Base-by-base conservation (phyloP, 2,797 vertebrate species). In the Rhabdomys pumilio region DNA sequence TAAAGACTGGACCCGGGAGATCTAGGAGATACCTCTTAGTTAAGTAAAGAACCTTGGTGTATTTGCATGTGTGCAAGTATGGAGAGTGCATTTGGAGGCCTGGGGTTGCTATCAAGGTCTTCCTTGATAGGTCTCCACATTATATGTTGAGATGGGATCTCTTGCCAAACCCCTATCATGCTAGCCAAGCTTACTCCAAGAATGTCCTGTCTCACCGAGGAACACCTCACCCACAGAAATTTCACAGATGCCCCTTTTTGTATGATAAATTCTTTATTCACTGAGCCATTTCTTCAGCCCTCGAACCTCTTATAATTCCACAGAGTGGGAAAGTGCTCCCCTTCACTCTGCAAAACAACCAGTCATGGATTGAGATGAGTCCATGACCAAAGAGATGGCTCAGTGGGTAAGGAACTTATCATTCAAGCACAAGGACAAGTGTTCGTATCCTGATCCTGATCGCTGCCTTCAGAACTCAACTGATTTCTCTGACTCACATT, bases 11-110 rank as follows among this genome's bases (percentile, higher is more conserved):
- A 59, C 3, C 41, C 55, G 7, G 17, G 55, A 96, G 12, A 76
- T 84, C 3, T n/a, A 29, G 15, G 47, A 79, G 34, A 24, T 75
- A 9, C 20, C 38, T 47, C 34, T 24, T 38, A n/a, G n/a, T 31
- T 61, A 91, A 89, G 81, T 53, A 83, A 83, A 90, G 26, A 90
- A 86, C 20, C 50, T 76, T 47, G 44, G 44, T 47, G 24, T 76
- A 26, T 47, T 73, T 73, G 53, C n/a, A 41, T 4, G 17, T 57
- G 19, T 53, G 12, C 63, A 61, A 22, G 29, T 47, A 29, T 13
- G 41, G 10, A 19, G 3, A 34, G 47, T 55, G 6, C 3, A 17
- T 88, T n/a, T 57, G 67, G 53, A 59, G 47, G 26, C 14, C 53
- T 31, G 15, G 2, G 24, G 53, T 41, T 73, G n/a, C 10, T 41